Evolutionary conservation across 1,140 invertebrate genomes (phyloP), one percentile per base, ranked within the genome.

Genomic region (Sarcophaga peregrina): DNA sequence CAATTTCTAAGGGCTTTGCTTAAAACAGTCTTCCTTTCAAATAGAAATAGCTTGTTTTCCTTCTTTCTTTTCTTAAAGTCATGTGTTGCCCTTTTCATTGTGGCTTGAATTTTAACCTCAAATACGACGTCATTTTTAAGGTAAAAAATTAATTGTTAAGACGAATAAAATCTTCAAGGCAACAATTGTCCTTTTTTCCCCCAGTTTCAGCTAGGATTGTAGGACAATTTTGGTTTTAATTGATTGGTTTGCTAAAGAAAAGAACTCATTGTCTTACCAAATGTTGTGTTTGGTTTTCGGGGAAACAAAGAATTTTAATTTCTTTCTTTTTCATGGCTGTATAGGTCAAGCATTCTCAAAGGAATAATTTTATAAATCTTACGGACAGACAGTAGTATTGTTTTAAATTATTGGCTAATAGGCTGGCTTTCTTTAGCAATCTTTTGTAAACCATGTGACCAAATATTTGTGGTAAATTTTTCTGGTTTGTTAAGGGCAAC

Each of bases 21-120:
- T 37, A 58, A 7, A 58, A 58, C 54, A 4, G 13, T 58, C n/a
- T n/a, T 3, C 7, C 5, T 58, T 11, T 58, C 7, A 58, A 58
- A 58, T 15, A n/a, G 2, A n/a, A 68, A 10, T 20, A 20, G 5
- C 8, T 68, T 17, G 7, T 20, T 62, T 62, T 15, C 54, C 2
- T 13, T 15, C 54, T 62, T 6, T 62, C 11, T n/a, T 4, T 37
- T 37, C 25, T 37, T 37, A 37, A 62, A 15, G 10, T 62, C n/a
- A n/a, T 62, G 15, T 1, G 25, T 62, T 13, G 17, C 20, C 62
- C 20, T 58, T 15, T 7, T n/a, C n/a, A 7, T n/a, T 58, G n/a
- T 58, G 54, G 54, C n/a, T 58, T 58, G 17, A 17, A 68, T 68
- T 68, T 5, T 68, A 68, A 68, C 62, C 62, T 68, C 62, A 68